These are phyloP conservation scores for Bombus superbus DNA, from an alignment of 1,140 invertebrate species.

Conservation along the genomic window DNA sequence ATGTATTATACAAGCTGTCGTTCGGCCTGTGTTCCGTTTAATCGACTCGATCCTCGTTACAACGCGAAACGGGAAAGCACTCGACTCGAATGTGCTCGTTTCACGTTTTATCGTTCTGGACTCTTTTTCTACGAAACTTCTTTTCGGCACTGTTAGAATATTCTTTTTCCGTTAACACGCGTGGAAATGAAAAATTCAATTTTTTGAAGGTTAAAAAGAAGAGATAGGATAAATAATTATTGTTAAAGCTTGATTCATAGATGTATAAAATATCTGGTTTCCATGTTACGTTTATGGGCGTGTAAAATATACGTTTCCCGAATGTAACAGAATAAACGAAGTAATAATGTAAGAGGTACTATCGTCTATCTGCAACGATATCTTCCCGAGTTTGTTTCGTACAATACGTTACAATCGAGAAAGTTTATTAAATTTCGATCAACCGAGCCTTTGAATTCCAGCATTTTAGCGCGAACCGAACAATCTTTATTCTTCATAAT, in stretches of 20 bases:
- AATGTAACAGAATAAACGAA: background rate
- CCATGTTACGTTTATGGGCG: too few species aligned
- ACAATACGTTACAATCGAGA: background rate
- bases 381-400: too few species aligned
- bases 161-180: background rate
- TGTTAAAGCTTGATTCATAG: background rate
- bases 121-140: background rate
- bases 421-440: background rate
- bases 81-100: background rate
- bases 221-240: too few species aligned
- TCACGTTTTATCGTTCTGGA: background rate
- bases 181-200: too few species aligned
- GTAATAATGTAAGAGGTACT: too few species aligned
- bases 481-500: background rate
- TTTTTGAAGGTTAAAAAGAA: too few species aligned
- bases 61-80: conserved; percentile 6
- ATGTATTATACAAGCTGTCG: conserved; percentile 76
- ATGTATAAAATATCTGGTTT: background rate
- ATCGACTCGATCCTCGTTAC: conserved; percentile 31
- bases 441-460: background rate
- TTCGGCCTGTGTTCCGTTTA: conserved; percentile 43
- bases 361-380: too few species aligned
- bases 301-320: background rate
- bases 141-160: background rate
- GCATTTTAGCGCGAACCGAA: background rate